These are phyloP conservation scores for Eulemur coronatus DNA, from an alignment of 2,797 vertebrate species.

Conservation along the genomic window DNA sequence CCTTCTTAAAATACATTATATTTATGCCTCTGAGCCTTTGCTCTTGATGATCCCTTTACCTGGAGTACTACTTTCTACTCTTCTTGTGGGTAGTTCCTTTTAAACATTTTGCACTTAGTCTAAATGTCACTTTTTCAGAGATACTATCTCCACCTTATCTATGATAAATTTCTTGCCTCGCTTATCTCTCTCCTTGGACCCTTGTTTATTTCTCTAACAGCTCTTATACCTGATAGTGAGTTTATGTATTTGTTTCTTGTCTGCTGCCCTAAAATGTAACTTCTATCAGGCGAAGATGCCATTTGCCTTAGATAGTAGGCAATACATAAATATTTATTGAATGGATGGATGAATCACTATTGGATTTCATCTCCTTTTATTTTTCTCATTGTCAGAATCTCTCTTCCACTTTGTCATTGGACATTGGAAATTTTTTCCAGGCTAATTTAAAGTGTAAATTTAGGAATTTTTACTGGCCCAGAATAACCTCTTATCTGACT, in stretches of 20 bases:
- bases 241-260: background rate
- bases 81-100: background rate
- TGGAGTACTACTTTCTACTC: background rate
- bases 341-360: background rate
- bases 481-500: background rate
- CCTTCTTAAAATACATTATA: background rate
- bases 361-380: background rate
- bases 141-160: background rate
- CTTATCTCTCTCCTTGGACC: background rate
- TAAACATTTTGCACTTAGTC: background rate
- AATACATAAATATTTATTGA: background rate
- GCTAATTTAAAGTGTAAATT: background rate
- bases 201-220: background rate
- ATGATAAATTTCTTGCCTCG: background rate
- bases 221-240: background rate
- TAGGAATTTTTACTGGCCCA: background rate
- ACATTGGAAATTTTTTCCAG: background rate
- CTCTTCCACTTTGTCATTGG: background rate
- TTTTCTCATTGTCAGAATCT: background rate
- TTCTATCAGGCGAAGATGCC: background rate
- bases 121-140: background rate
- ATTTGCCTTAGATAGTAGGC: background rate
- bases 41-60: background rate
- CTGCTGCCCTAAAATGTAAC: background rate
- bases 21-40: background rate